Conservation (phyloP, 2,888 invertebrate genomes). For the Limenitis camilla region DNA sequence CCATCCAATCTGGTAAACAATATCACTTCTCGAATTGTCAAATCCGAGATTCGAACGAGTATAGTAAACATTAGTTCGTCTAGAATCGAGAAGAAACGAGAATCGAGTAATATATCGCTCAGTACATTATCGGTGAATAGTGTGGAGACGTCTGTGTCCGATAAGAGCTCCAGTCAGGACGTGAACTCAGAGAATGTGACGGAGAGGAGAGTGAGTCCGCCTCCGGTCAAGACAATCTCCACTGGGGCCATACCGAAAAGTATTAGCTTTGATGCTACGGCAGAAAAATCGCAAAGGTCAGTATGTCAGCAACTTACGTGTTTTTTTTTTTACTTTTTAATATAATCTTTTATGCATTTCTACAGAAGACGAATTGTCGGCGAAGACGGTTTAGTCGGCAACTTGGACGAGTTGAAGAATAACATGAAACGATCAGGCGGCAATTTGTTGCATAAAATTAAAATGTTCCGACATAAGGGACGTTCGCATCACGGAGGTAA, state of each 20-base stretch:
- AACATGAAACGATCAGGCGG: constrained; percentile 69
- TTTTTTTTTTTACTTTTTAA: neutral
- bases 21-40: constrained; percentile 50
- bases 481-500: constrained; percentile 49
- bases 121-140: constrained; percentile 65
- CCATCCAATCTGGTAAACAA: constrained; percentile 56
- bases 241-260: constrained; percentile 93
- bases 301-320: constrained; percentile 6
- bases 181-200: constrained; percentile 66
- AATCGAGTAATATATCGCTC: constrained; percentile 54
- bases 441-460: constrained; percentile 64
- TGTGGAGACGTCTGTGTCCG: constrained; percentile 59
- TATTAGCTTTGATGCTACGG: constrained; percentile 92
- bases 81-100: constrained; percentile 52
- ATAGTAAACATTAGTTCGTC: constrained; percentile 65
- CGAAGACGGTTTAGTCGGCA: constrained; percentile 54
- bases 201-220: constrained; percentile 58
- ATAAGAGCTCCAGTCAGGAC: constrained; percentile 67
- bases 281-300: constrained; percentile 83
- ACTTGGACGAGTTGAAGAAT: constrained; percentile 65
- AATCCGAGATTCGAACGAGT: constrained; percentile 60
- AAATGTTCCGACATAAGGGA: constrained; percentile 68
- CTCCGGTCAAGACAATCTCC: constrained; percentile 63
- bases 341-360: neutral
- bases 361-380: constrained; percentile 48